phyloP scores from a whole-genome alignment of 2,888 invertebrate genomes.

The Meiosimyza platycephala region DNA sequence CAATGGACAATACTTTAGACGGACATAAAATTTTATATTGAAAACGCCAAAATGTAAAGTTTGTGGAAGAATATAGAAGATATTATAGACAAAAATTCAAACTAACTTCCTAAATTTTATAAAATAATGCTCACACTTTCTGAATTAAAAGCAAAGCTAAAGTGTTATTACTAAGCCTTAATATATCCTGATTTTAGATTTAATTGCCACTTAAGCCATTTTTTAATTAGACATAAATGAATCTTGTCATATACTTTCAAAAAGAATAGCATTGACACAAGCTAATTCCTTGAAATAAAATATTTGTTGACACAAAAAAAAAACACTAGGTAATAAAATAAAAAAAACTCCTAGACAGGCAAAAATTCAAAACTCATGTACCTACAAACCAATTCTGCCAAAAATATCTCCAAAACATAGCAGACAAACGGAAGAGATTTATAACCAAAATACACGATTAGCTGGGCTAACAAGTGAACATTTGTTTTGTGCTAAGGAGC shows the following conservation, averaged over 20 bases:
- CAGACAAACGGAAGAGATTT: slow-evolving; percentile 36
- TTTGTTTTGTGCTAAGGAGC: background rate
- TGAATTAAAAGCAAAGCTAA: no score
- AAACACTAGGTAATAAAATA: background rate
- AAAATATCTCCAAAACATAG: slow-evolving; percentile 11
- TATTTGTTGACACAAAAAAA: background rate
- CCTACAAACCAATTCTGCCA: background rate
- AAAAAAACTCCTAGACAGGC: background rate
- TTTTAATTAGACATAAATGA: no score
- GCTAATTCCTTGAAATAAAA: no score
- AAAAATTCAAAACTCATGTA: slow-evolving; percentile 10
- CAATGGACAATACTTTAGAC: background rate
- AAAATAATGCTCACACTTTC: no score
- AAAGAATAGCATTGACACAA: no score
- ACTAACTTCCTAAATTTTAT: no score
- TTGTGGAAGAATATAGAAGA: background rate
- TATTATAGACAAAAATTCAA: no score
- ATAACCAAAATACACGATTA: slow-evolving; percentile 35
- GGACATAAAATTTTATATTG: background rate
- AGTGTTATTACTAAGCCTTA: no score
- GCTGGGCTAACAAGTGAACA: slow-evolving; percentile 22
- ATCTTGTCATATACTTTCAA: no score
- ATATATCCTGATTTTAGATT: no score
- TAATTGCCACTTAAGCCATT: no score
- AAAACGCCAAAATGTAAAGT: background rate